These are phyloP conservation scores for Iphiclides podalirius DNA, from an alignment of 2,888 invertebrate genomes.

Conservation along the genomic window DNA sequence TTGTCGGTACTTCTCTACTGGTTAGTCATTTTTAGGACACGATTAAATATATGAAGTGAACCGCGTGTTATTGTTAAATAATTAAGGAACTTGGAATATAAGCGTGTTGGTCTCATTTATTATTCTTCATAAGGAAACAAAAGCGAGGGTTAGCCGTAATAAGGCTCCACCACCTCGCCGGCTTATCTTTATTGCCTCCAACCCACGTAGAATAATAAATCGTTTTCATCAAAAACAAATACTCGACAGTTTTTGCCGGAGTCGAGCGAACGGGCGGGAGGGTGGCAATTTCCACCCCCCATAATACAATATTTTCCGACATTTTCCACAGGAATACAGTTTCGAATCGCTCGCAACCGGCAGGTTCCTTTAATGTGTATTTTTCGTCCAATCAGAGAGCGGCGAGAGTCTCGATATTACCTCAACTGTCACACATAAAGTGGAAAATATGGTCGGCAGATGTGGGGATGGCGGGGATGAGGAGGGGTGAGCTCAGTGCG, in stretches of 20 bases:
- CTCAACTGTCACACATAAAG: slow-evolving; percentile 82
- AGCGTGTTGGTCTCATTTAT: slow-evolving; percentile 78
- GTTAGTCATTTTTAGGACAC: too few species aligned
- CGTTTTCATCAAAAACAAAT: slow-evolving; percentile 81
- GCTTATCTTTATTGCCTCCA: slow-evolving; percentile 81
- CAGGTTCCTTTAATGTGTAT: slow-evolving; percentile 81
- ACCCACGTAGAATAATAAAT: slow-evolving; percentile 81
- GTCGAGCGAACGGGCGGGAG: slow-evolving; percentile 75
- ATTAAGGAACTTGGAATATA: slow-evolving; percentile 79
- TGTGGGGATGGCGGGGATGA: slow-evolving; percentile 59
- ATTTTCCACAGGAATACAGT: slow-evolving; percentile 81
- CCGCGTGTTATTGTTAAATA: slow-evolving; percentile 65
- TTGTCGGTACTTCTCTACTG: too few species aligned
- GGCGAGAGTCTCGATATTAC: slow-evolving; percentile 81
- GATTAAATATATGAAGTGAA: too few species aligned
- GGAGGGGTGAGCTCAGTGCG: slow-evolving; percentile 33
- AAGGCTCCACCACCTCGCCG: slow-evolving; percentile 80
- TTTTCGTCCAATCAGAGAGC: slow-evolving; percentile 81
- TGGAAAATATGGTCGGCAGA: slow-evolving; percentile 81
- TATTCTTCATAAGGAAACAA: slow-evolving; percentile 81
- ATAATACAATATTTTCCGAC: slow-evolving; percentile 81
- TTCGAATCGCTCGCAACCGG: slow-evolving; percentile 77
- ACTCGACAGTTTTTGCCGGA: slow-evolving; percentile 81
- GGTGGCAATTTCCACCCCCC: slow-evolving; percentile 80
- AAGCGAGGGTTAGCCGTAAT: slow-evolving; percentile 81